Evolutionary conservation across 2,797 vertebrate genomes (phyloP).

Genomic region (Lithobates pipiens): DNA sequence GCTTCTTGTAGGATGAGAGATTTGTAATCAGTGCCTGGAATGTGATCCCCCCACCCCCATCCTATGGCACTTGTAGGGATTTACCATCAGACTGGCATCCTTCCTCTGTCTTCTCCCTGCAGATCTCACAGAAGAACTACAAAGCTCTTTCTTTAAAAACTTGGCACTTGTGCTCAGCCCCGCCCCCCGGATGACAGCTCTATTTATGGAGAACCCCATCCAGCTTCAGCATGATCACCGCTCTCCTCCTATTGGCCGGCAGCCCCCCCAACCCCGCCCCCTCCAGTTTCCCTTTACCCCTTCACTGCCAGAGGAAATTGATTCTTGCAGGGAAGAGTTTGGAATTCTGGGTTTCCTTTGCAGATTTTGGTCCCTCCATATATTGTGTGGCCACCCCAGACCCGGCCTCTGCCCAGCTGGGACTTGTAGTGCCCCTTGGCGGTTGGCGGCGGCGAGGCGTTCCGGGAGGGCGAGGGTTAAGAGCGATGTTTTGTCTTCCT

Average conservation of each 20-base stretch:
- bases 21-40: no score
- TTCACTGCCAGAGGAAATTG: neutral
- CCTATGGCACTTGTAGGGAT: neutral
- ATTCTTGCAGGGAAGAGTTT: no score
- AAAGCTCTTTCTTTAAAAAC: conserved; percentile 12
- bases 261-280: neutral
- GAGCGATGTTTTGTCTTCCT: no score
- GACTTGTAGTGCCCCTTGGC: no score
- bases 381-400: no score
- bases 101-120: conserved; percentile 17
- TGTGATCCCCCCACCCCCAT: neutral
- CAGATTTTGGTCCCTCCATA: no score
- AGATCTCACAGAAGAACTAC: conserved; percentile 1
- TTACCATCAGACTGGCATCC: conserved; percentile 44
- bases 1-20: no score
- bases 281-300: conserved; percentile 1
- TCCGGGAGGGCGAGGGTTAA: no score
- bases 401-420: no score
- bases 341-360: no score
- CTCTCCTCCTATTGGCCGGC: conserved; percentile 30
- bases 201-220: conserved; percentile 45
- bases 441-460: no score
- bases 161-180: neutral
- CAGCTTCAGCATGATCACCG: neutral
- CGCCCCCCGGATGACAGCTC: conserved; percentile 28